Percentiles rank a stretch among this genome's conserved stretches.
These are phyloP conservation scores for Anniella stebbinsi DNA, from an alignment of 2,797 vertebrate genomes.

Conservation along the genomic window DNA sequence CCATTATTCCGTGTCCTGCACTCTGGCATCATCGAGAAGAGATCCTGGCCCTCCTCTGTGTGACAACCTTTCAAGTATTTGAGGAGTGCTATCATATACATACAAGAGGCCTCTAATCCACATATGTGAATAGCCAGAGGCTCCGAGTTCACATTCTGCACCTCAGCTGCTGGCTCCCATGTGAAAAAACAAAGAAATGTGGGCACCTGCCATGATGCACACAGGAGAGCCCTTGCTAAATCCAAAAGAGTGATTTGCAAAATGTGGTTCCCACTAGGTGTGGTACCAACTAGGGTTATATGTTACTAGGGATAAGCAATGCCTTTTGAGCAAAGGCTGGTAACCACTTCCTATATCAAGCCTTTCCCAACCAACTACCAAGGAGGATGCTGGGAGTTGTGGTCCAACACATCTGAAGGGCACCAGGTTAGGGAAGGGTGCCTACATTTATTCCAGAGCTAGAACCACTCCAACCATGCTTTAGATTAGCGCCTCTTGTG, in stretches of 20 bases:
- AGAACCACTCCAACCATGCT: background rate
- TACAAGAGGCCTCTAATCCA: background rate
- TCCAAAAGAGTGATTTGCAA: background rate
- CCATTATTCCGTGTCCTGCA: no score
- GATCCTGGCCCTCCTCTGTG: no score
- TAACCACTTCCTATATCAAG: background rate
- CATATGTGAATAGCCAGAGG: background rate
- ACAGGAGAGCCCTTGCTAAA: background rate
- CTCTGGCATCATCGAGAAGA: no score
- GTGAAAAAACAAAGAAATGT: background rate
- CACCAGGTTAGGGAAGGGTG: no score
- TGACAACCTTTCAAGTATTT: no score
- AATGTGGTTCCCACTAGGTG: background rate
- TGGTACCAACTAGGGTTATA: background rate
- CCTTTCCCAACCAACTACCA: no score
- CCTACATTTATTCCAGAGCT: background rate
- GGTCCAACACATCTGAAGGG: no score
- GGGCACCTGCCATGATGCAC: background rate
- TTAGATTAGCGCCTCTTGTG: background rate
- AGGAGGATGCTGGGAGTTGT: no score
- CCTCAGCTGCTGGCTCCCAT: background rate
- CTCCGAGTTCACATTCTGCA: background rate
- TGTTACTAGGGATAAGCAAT: background rate
- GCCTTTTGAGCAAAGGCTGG: background rate
- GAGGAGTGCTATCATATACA: no score